Base-by-base conservation (phyloP, 35 echinoderm and acorn worm species). In the Heliocidaris erythrogramma region DNA sequence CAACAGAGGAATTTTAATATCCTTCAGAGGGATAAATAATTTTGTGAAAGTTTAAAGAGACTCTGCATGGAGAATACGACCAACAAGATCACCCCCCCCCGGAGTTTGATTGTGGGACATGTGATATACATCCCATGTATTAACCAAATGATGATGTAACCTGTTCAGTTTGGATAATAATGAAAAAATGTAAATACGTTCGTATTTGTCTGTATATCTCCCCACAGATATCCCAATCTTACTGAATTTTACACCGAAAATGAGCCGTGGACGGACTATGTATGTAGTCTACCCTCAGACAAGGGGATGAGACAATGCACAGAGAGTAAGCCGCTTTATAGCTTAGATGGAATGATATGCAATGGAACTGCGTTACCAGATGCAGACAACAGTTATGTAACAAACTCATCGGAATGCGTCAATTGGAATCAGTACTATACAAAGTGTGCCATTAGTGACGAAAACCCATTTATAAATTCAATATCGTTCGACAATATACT, bases 401-500 rank as follows among this genome's bases (percentile, higher is more conserved):
- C 32, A 47, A 96, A 94, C 32, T 91, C 90, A 18, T 84, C 96
- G 4, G 59, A 32, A 35, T 99, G 97, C 89, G 89, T 97, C 4
- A 90, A 99, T 91, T 99, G 98, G 98, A 99, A 99, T 96, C 95
- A 95, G 95, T 99, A 99, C 94, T 99, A 99, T 85, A 97, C 97
- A 5, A n/a, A 85, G 42, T 99, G 98, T 94, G 85, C 94, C 48
- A 96, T 30, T 48, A 97, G 95, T 69, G 93, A 95, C 2, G 48
- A 93, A 9, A 99, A 99, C 88, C 98, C 98, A 86, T 99, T 97
- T 95, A 60, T 99, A 17, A 94, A 91, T 94, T 96, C 98, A 35
- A 99, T 99, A 61, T 97, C 97, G 30, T 99, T 99, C 95, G 98
- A 99, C 94, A 99, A 99, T 96, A 99, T 99, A 94, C 96, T 99